Conservation (phyloP, 1,140 invertebrate genomes). For the Tetragonula clypearis region DNA sequence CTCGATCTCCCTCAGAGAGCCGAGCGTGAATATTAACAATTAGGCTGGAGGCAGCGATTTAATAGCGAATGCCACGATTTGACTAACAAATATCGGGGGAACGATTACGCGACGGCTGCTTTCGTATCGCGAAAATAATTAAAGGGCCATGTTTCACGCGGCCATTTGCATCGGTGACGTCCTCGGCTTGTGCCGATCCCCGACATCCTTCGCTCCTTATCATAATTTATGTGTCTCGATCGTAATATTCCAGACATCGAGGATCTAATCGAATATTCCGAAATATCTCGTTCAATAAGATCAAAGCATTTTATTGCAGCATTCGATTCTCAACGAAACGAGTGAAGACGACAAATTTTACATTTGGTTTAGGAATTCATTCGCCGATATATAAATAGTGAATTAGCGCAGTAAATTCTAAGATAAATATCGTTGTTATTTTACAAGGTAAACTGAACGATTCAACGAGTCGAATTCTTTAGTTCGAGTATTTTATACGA, state of each 20-base stretch:
- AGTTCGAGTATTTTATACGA: neutral
- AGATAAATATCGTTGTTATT: too few species aligned
- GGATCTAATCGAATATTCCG: neutral
- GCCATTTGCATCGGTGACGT: constrained; percentile 53
- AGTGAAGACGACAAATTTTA: too few species aligned
- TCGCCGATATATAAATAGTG: too few species aligned
- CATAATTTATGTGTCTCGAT: constrained; percentile 23
- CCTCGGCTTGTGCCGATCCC: neutral
- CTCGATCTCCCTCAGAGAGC: neutral
- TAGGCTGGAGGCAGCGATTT: constrained; percentile 29
- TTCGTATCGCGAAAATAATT: constrained; percentile 59
- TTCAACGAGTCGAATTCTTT: neutral
- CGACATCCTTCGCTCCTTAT: constrained; percentile 8
- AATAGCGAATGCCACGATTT: constrained; percentile 60
- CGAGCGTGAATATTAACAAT: constrained; percentile 56
- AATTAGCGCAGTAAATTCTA: too few species aligned
- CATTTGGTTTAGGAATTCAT: too few species aligned
- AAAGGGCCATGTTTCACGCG: constrained; percentile 47
- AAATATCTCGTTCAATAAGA: too few species aligned
- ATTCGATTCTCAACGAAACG: too few species aligned
- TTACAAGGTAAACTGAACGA: too few species aligned
- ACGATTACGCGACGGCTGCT: constrained; percentile 41
- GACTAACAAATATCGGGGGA: constrained; percentile 63
- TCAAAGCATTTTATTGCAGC: too few species aligned
- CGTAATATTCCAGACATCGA: neutral